Evolutionary conservation across 2,797 vertebrate genomes (phyloP).

Genomic region (Rhinatrema bivittatum): DNA sequence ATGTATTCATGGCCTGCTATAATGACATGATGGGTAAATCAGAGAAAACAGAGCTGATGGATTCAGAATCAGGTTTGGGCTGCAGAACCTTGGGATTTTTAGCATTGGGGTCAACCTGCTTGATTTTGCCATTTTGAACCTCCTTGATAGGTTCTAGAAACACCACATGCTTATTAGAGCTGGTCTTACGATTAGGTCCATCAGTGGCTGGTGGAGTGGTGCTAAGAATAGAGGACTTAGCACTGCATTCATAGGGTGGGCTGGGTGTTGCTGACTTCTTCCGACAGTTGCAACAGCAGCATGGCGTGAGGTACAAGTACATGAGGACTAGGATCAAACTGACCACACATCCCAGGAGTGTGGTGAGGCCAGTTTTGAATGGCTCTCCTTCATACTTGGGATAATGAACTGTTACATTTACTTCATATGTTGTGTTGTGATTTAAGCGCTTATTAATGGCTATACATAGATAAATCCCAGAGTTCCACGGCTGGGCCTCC

Average conservation of each 20-base stretch:
- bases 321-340: conserved; percentile 82
- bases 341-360: conserved; percentile 81
- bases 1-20: no score
- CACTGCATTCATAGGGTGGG: conserved; percentile 69
- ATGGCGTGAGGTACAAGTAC: conserved; percentile 85
- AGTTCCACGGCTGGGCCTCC: conserved; percentile 45
- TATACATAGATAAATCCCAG: conserved; percentile 79
- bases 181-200: conserved; percentile 72
- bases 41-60: conserved; percentile 72
- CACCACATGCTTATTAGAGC: conserved; percentile 85
- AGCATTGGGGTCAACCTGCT: conserved; percentile 43
- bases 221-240: conserved; percentile 81
- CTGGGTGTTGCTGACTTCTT: conserved; percentile 34
- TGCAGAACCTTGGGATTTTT: conserved; percentile 49
- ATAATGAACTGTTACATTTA: conserved; percentile 72
- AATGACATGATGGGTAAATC: conserved; percentile 73
- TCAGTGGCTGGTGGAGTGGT: conserved; percentile 70
- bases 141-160: conserved; percentile 88
- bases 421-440: conserved; percentile 69
- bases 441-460: conserved; percentile 53
- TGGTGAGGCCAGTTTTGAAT: conserved; percentile 88
- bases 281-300: conserved; percentile 59
- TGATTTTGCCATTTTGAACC: conserved; percentile 70
- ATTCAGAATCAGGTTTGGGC: conserved; percentile 61
- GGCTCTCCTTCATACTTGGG: conserved; percentile 35